Percentiles rank a stretch among this genome's conserved stretches.
Evolutionary conservation across 2,113 vertebrate genomes (phyloP).

Genomic region (Orthonyx spaldingii): DNA sequence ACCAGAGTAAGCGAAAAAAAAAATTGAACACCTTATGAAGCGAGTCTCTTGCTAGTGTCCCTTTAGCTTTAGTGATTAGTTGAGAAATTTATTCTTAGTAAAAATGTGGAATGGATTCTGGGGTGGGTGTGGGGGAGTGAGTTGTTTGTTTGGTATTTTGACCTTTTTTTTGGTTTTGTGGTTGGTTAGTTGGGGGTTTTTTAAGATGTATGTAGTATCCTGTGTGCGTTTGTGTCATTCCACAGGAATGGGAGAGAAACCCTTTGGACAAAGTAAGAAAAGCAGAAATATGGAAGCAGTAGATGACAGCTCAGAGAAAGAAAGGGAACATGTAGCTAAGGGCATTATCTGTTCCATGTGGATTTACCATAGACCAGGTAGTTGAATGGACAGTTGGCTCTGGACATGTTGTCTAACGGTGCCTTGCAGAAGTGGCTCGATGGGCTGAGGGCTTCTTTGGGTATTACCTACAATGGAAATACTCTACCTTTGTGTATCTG

Average conservation of each 20-base stretch:
- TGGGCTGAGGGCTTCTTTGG: not conserved
- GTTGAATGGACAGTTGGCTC: not conserved
- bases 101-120: not conserved
- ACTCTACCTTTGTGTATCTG: not conserved
- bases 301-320: not conserved
- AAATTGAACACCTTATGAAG: not conserved
- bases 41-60: not conserved
- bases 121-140: no score
- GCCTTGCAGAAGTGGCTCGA: accelerated
- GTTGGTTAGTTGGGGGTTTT: not conserved
- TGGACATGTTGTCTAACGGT: accelerated
- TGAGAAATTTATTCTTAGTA: not conserved
- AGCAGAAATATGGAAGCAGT: not conserved
- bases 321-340: not conserved
- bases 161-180: not conserved
- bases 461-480: not conserved
- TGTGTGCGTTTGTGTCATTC: accelerated
- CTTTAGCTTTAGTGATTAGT: not conserved
- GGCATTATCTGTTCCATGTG: not conserved
- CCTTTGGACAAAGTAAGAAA: not conserved
- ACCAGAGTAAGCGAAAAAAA: not conserved
- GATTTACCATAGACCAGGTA: not conserved
- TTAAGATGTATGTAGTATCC: not conserved
- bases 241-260: not conserved
- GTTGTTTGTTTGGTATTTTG: accelerated